phyloP scores from a whole-genome alignment of 1,140 invertebrate genomes.

The Caligus rogercresseyi region DNA sequence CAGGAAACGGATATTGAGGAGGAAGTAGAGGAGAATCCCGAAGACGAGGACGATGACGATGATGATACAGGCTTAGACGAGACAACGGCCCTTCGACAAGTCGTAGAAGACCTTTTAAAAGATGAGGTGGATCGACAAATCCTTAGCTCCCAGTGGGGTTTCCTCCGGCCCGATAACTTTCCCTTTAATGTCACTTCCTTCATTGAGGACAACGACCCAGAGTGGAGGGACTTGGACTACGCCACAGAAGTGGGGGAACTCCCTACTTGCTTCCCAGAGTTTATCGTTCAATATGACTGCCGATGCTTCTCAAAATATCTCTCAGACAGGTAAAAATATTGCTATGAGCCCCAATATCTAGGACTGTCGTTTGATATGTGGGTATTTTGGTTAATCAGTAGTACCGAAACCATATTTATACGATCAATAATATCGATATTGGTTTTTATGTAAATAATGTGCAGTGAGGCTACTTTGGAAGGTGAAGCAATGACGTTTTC shows the following conservation, averaged over 20 bases:
- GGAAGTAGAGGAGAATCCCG: not conserved
- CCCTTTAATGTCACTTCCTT: not conserved
- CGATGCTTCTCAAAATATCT: not conserved
- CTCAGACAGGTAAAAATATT: not conserved
- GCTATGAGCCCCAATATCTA: no score
- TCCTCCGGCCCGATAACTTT: not conserved
- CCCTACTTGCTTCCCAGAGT: not conserved
- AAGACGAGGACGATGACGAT: not conserved
- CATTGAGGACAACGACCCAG: conserved; percentile 8
- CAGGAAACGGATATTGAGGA: not conserved
- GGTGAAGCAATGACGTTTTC: no score
- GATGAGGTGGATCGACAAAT: not conserved
- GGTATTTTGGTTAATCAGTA: no score
- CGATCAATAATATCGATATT: no score
- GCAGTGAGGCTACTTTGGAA: no score
- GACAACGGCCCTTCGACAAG: not conserved
- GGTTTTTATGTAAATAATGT: no score
- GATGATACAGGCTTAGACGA: not conserved
- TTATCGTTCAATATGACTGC: conserved; percentile 7
- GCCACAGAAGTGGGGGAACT: not conserved
- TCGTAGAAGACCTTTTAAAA: not conserved
- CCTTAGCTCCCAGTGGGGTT: not conserved
- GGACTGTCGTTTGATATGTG: no score
- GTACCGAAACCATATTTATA: no score
- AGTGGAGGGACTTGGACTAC: conserved; percentile 6